These are phyloP conservation scores for Cyphomyrmex costatus DNA, from an alignment of 1,140 invertebrate genomes.

Conservation along the genomic window DNA sequence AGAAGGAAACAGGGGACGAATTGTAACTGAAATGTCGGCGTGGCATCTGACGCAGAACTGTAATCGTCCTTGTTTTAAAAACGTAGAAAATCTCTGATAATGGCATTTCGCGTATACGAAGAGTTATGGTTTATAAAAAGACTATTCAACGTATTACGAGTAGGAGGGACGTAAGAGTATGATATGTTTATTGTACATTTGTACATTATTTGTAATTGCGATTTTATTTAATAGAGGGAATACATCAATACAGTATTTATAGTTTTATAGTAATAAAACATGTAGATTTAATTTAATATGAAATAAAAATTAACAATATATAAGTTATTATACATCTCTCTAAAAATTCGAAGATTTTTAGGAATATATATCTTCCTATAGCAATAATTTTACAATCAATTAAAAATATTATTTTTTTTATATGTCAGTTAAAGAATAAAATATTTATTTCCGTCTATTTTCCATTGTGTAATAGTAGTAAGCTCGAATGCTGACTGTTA, in stretches of 20 bases:
- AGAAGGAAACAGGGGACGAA: constrained; percentile 69
- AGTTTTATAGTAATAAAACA: too few species aligned
- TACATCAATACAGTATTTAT: not conserved
- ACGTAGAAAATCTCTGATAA: constrained; percentile 63
- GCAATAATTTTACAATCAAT: not conserved
- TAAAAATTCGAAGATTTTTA: not conserved
- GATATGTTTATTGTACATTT: not conserved
- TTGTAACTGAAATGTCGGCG: constrained; percentile 65
- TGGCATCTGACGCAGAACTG: constrained; percentile 52
- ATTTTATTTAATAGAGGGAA: not conserved
- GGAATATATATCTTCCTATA: not conserved
- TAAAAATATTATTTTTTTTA: not conserved
- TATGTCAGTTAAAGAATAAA: not conserved
- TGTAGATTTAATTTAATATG: not conserved
- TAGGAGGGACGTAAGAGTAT: constrained; percentile 3
- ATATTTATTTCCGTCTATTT: not conserved
- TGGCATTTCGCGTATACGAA: not conserved
- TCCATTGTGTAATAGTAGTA: not conserved
- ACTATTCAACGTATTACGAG: constrained; percentile 60
- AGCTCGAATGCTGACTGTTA: constrained; percentile 27
- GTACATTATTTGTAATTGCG: not conserved
- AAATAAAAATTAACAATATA: not conserved
- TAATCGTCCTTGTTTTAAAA: constrained; percentile 69
- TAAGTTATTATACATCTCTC: not conserved
- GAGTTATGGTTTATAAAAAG: constrained; percentile 61